Base-by-base conservation (phyloP, 1,140 invertebrate species). In the Ostrea denselamellosa region DNA sequence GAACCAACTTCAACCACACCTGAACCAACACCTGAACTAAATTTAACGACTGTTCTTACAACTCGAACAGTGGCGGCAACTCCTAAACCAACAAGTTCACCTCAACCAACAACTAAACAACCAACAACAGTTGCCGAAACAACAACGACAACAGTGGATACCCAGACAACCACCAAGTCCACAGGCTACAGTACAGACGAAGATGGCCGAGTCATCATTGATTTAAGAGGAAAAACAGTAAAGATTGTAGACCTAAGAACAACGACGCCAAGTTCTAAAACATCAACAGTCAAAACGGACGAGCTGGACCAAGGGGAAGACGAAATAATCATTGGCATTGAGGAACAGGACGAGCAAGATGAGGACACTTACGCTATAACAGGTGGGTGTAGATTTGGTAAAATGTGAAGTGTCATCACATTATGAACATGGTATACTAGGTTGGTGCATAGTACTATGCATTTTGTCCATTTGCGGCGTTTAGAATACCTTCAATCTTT, bases 201-300 rank as follows among this genome's bases (percentile, higher is more conserved):
- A 34, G 68, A 77, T 5, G 68, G 25, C 22, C 34, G 22, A 14
- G 25, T 77, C 68, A 77, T 77, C 10, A 77, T 77, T 34, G 68
- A 77, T 34, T 77, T 77, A 34, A 77, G 68, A 34, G 68, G 68
- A 4, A 28, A 22, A 28, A 77, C 68, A 62, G 56, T 19, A n/a
- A 62, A 62, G 28, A 34, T 77, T 77, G 28, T 77, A 77, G 68
- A 77, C 25, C 25, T 34, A 10, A 77, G 68, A 28, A 77, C 68
- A 25, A 62, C 56, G 19, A 62, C 56, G 1, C 56, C 56, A 62
- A 62, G 19, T 19, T n/a, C 14, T 19, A 62, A 34, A 10, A 34
- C 28, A 25, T n/a, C 65, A 7, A 77, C 68, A 10, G 9, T 25
- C 2, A 77, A 25, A 25, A 77, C 68, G 68, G 28, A 28, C 14